A percentile compares a stretch with the other conserved stretches of the same genome.
Evolutionary conservation across 2,888 invertebrate species (phyloP).

Genomic region (Tineola bisselliella): DNA sequence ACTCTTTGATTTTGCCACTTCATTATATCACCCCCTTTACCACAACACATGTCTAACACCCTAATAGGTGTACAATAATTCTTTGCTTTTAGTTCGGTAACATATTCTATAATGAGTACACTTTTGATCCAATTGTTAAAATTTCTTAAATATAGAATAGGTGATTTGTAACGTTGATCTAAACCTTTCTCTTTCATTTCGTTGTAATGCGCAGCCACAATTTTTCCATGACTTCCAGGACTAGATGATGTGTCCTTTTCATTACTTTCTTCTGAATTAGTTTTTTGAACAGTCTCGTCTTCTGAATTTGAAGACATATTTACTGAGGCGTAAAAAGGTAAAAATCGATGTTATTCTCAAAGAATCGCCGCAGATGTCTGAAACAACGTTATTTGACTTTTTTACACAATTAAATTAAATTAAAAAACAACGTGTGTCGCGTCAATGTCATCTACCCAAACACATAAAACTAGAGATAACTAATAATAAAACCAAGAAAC

Average conservation of each 20-base stretch:
- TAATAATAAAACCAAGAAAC: too few species aligned
- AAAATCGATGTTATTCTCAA: too few species aligned
- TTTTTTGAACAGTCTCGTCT: not conserved
- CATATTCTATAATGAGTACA: conserved; percentile 88
- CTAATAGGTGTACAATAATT: conserved; percentile 73
- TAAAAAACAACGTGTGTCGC: too few species aligned
- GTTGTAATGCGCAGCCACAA: conserved; percentile 96
- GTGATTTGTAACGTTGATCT: conserved; percentile 82
- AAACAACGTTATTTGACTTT: too few species aligned
- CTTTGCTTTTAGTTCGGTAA: conserved; percentile 73
- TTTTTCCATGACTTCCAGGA: conserved; percentile 43
- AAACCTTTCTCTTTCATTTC: conserved; percentile 84
- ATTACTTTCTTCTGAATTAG: not conserved
- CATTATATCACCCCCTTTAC: conserved; percentile 97
- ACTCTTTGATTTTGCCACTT: conserved; percentile 93
- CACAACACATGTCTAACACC: conserved; percentile 95
- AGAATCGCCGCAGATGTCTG: too few species aligned
- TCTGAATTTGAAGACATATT: not conserved
- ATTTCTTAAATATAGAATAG: conserved; percentile 93
- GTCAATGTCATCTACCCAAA: too few species aligned
- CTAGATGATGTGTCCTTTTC: not conserved
- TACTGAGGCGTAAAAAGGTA: too few species aligned
- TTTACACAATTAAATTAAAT: too few species aligned
- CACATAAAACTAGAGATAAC: too few species aligned
- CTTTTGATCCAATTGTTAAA: conserved; percentile 99